Percentiles rank a stretch among this genome's conserved stretches.
Evolutionary conservation across 2,113 vertebrate genomes (phyloP).

Genomic region (Phylloscopus whistleri): DNA sequence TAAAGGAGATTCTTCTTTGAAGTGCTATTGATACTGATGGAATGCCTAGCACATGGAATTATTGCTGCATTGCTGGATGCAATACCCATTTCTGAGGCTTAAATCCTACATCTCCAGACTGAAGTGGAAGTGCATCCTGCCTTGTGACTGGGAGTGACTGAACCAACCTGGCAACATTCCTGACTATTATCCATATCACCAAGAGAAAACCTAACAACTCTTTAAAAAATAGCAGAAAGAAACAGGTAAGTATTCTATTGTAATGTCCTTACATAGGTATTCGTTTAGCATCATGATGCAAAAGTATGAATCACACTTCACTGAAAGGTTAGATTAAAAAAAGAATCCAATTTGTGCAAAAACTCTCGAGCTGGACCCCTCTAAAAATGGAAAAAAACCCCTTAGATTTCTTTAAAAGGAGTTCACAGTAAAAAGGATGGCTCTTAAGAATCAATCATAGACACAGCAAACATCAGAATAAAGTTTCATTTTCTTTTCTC

Average conservation of each 20-base stretch:
- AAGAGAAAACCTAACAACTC: neutral
- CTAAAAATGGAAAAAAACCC: rapidly evolving
- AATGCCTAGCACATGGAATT: neutral
- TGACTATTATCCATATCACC: neutral
- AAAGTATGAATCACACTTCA: neutral
- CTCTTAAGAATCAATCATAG: neutral
- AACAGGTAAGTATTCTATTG: neutral
- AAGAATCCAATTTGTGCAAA: neutral
- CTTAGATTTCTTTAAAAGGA: neutral
- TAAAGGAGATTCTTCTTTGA: neutral
- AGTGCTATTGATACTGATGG: neutral
- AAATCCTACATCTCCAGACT: neutral
- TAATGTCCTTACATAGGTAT: neutral
- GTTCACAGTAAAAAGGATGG: neutral
- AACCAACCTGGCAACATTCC: neutral
- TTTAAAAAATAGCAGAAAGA: neutral
- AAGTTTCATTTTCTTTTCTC: neutral
- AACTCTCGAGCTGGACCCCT: neutral
- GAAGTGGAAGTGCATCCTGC: neutral
- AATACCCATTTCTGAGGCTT: neutral
- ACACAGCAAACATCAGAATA: neutral
- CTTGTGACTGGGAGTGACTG: neutral
- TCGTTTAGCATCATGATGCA: neutral
- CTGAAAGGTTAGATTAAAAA: neutral
- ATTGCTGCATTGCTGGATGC: neutral